Base-by-base conservation (phyloP, 2,113 vertebrate genomes). In the Myrmecobius fasciatus region DNA sequence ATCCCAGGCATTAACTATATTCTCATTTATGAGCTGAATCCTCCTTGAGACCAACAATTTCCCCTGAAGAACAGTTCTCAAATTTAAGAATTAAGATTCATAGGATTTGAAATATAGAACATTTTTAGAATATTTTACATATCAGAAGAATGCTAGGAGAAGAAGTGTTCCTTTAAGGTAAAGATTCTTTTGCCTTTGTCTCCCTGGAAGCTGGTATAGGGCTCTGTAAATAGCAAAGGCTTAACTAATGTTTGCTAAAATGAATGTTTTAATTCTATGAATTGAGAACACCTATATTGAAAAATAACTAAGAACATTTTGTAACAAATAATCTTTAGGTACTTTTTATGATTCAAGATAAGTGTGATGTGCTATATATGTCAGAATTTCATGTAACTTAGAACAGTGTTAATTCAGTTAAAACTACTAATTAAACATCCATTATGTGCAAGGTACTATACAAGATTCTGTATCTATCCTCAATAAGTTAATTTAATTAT, bases 11-110 rank as follows among this genome's bases (percentile, higher is more conserved):
- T 92, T 91, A 31, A 91, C 49, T 43, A 43, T 83, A 75, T 89
- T 93, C 91, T 97, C 52, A 89, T 89, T 49, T 93, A 36, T 51
- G 53, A 95, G 28, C 47, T 91, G 91, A 49, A 2, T 36, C 91
- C 52, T 89, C 51, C 20, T 53, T 93, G n/a, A n/a, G 20, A 92
- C 25, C 53, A 96, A 25, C 7, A 92, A 89, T 47, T 94, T 60
- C 89, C 94, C 46, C 36, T 89, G 89, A 89, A 91, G 52, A 93
- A 93, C 53, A 14, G 22, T 52, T 26, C 88, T 95, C 94, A 92
- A 92, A 60, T 94, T 93, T 92, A 92, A 95, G 95, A 93, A 89
- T 93, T 17, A 93, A 92, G 54, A 36, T 90, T 46, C 53, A 94
- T 83, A 48, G 47, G 31, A 43, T 67, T 83, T 31, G 25, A 89